These are phyloP conservation scores for Barnardius zonarius DNA, from an alignment of 2,113 vertebrate genomes.

Conservation along the genomic window DNA sequence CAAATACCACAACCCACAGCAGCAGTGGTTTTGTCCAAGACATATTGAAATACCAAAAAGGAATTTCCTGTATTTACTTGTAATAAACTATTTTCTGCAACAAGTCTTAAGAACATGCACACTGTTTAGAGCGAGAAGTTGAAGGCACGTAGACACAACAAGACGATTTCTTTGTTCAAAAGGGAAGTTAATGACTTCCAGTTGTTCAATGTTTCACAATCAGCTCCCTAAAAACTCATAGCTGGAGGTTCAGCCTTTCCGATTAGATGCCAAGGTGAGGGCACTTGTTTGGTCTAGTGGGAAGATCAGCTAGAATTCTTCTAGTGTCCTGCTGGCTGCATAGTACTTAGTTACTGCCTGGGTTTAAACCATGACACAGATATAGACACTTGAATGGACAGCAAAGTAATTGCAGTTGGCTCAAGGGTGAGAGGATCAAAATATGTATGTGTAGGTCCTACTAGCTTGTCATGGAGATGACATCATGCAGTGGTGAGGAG, in stretches of 20 bases:
- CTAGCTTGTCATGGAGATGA: neutral
- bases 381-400: neutral
- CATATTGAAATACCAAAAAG: neutral
- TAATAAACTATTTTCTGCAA: slow-evolving; percentile 19
- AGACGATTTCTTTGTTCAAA: neutral
- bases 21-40: neutral
- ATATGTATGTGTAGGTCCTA: fast-evolving
- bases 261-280: neutral
- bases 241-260: neutral
- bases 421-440: neutral
- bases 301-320: neutral
- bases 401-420: neutral
- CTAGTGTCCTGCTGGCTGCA: neutral
- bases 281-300: neutral
- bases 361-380: neutral
- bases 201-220: neutral
- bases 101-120: neutral
- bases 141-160: slow-evolving; percentile 25
- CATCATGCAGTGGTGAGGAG: fast-evolving
- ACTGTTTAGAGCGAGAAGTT: slow-evolving; percentile 15
- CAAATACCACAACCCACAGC: neutral
- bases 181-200: slow-evolving; percentile 16
- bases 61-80: slow-evolving; percentile 49
- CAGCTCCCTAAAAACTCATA: neutral
- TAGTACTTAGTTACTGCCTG: neutral